Evolutionary conservation across 2,113 vertebrate species (phyloP).

Genomic region (Paramormyrops kingsleyae): DNA sequence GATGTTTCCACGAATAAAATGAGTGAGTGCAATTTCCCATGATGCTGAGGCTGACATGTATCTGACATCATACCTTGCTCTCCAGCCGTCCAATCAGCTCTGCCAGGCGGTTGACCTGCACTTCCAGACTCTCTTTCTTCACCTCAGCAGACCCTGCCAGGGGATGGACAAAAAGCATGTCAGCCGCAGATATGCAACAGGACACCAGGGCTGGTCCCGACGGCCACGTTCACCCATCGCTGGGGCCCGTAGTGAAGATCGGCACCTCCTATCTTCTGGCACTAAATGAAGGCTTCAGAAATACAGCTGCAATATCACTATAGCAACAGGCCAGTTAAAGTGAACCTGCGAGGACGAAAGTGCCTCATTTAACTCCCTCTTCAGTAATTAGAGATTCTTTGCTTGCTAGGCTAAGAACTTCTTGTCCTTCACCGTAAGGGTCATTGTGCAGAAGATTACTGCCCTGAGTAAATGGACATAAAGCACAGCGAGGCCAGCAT

Average conservation of each 20-base stretch:
- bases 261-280: not conserved
- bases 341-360: not conserved
- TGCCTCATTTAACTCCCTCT: not conserved
- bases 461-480: not conserved
- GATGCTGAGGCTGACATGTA: not conserved
- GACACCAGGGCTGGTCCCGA: not conserved
- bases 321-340: not conserved
- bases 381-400: not conserved
- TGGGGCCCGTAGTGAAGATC: not conserved
- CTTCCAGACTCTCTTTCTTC: constrained; percentile 81
- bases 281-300: not conserved
- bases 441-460: not conserved
- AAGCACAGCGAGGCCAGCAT: not conserved
- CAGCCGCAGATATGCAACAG: not conserved
- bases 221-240: not conserved
- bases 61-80: constrained; percentile 70
- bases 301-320: not conserved
- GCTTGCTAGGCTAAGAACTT: not conserved
- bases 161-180: not conserved
- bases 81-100: constrained; percentile 88
- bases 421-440: not conserved
- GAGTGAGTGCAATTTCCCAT: not conserved
- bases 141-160: constrained; percentile 61
- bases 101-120: constrained; percentile 84
- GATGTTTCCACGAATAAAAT: not conserved